These are phyloP conservation scores for Rhinolophus ferrumequinum DNA, from an alignment of 2,113 vertebrate species.

Conservation along the genomic window DNA sequence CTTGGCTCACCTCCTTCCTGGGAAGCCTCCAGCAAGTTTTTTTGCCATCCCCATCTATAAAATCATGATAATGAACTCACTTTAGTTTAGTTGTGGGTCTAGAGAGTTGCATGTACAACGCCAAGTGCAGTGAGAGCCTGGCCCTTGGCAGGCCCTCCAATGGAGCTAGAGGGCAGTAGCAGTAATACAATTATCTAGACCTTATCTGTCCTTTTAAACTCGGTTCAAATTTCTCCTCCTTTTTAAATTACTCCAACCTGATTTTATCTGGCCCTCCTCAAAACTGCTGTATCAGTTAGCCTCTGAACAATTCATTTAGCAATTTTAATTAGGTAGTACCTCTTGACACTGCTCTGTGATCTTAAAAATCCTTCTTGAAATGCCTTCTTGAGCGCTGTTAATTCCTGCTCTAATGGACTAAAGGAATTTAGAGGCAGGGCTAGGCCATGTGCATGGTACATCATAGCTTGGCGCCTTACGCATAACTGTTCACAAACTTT, in stretches of 20 bases:
- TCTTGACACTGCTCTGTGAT: not conserved
- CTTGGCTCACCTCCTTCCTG: not conserved
- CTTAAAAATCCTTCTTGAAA: slow-evolving; percentile 22
- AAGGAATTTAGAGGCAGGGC: not conserved
- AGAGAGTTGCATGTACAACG: rapidly evolving
- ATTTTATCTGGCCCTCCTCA: not conserved
- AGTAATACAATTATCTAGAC: not conserved
- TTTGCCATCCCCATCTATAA: not conserved
- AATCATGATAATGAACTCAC: not conserved
- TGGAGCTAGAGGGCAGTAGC: not conserved
- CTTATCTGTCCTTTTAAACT: slow-evolving; percentile 52
- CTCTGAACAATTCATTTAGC: slow-evolving; percentile 33
- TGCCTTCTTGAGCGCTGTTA: not conserved
- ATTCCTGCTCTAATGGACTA: not conserved
- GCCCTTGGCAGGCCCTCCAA: not conserved
- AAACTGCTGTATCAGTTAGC: not conserved
- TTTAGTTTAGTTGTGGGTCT: no score
- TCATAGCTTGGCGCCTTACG: not conserved
- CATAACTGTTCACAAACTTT: not conserved
- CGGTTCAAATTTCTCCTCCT: slow-evolving; percentile 53
- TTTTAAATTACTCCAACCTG: slow-evolving; percentile 49
- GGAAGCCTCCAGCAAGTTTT: not conserved
- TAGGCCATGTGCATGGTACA: no score
- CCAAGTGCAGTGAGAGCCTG: not conserved
- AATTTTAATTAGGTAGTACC: slow-evolving; percentile 25